Conservation (phyloP, 2,888 invertebrate genomes). For the Eilema griseolum region DNA sequence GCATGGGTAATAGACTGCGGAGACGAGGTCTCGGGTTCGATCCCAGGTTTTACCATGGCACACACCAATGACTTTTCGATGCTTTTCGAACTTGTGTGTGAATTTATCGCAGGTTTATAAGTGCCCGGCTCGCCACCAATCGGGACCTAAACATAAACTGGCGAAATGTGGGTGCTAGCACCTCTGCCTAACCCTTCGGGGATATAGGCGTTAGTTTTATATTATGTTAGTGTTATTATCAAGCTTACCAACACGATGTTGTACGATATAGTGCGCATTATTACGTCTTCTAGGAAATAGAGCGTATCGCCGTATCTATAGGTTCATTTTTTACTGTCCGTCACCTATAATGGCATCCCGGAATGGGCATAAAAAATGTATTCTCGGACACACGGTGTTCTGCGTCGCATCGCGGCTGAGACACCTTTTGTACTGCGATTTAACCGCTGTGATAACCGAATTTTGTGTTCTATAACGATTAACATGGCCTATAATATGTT, state of each 20-base stretch:
- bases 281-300: neutral
- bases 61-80: no score
- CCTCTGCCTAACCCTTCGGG: no score
- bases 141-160: no score
- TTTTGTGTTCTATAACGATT: neutral
- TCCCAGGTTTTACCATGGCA: no score
- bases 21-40: no score
- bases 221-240: neutral
- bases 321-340: slow-evolving; percentile 6
- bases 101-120: no score
- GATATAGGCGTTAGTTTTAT: no score
- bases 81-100: no score
- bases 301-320: neutral
- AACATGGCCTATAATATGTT: neutral
- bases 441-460: neutral
- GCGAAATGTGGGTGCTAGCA: no score
- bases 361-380: slow-evolving; percentile 39
- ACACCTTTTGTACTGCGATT: neutral
- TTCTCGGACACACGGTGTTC: slow-evolving; percentile 27
- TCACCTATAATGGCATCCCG: slow-evolving; percentile 28
- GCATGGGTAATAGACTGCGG: no score
- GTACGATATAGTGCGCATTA: neutral
- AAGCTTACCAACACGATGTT: neutral
- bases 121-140: no score
- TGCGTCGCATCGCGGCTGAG: neutral